Evolutionary conservation across 2,113 vertebrate species (phyloP).

Genomic region (Sceloporus tristichus): DNA sequence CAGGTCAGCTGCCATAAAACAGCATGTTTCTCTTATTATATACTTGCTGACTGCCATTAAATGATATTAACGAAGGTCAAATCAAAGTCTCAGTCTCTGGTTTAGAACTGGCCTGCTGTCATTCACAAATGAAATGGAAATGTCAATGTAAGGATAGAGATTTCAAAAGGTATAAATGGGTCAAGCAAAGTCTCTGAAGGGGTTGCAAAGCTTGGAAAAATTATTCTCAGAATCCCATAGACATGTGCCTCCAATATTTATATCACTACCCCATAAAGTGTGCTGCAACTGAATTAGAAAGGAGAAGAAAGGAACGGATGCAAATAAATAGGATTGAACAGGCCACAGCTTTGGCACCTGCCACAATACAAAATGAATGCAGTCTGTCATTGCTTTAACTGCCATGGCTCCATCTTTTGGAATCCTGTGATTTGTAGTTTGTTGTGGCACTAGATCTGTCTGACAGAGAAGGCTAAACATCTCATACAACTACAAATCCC

Average conservation of each 20-base stretch:
- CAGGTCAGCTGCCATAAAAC: conserved; percentile 53
- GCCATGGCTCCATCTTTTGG: too few relatives aligned
- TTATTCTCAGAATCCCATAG: neutral
- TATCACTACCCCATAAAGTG: too few relatives aligned
- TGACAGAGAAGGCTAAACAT: too few relatives aligned
- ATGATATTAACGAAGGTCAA: conserved; percentile 51
- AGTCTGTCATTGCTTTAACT: too few relatives aligned
- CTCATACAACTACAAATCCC: too few relatives aligned
- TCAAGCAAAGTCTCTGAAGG: neutral
- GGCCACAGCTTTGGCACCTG: too few relatives aligned
- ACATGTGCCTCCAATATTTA: too few relatives aligned
- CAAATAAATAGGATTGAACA: too few relatives aligned
- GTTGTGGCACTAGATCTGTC: too few relatives aligned
- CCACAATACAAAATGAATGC: too few relatives aligned
- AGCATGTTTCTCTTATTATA: conserved; percentile 17
- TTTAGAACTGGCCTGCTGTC: conserved; percentile 38
- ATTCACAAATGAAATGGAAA: conserved; percentile 15
- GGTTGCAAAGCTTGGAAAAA: neutral
- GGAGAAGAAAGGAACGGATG: neutral
- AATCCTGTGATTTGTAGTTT: too few relatives aligned
- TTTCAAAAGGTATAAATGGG: neutral
- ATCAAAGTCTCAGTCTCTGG: conserved; percentile 39
- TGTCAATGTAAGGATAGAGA: neutral
- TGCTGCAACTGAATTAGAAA: too few relatives aligned
- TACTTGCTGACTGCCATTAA: neutral